Base-by-base conservation (phyloP, 1,140 invertebrate species). In the Cardiocondyla obscurior region DNA sequence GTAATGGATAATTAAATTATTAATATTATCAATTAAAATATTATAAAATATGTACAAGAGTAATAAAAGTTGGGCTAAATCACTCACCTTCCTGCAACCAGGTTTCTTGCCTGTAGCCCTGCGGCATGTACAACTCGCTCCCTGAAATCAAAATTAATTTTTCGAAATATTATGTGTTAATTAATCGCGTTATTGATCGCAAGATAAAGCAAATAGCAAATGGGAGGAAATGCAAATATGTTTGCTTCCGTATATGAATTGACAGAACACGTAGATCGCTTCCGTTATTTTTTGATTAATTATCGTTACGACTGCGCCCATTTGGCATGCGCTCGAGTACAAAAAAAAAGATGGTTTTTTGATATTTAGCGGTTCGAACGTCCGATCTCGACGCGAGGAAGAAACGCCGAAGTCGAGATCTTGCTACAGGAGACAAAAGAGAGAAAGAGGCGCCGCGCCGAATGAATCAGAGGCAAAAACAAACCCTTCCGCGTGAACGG, bases 41-140 rank as follows among this genome's bases (percentile, higher is more conserved):
- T 53, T 25, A 10, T 70, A 22, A 67, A 19, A 57, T n/a, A 60
- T 42, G 12, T 36, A 1, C 16, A 5, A 42, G 3, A 3, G 4
- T 19, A 14, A 58, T 67, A 33, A 72, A 70, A 65, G 58, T 33
- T 46, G 46, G 39, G 10, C n/a, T 72, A 33, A 25, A 12, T 19
- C 49, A 90, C 90, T 92, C 73, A 93, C 92, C 90, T 62, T 93
- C 92, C 81, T 92, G 92, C 77, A 93, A 81, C 92, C 92, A 93
- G 36, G 90, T 53, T 83, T 93, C 92, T 60, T 93, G 92, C 65
- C 91, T 85, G 64, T 90, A 92, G 60, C 92, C 90, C 73, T 88
- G 88, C 33, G 87, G 51, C 49, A 91, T 83, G 82, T 92, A 93
- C 64, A 93, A 84, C 85, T 88, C 88, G 82, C 76, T 89, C 58